These are phyloP conservation scores for Typhlomys cinereus DNA, from an alignment of 2,113 vertebrate genomes.

Conservation along the genomic window DNA sequence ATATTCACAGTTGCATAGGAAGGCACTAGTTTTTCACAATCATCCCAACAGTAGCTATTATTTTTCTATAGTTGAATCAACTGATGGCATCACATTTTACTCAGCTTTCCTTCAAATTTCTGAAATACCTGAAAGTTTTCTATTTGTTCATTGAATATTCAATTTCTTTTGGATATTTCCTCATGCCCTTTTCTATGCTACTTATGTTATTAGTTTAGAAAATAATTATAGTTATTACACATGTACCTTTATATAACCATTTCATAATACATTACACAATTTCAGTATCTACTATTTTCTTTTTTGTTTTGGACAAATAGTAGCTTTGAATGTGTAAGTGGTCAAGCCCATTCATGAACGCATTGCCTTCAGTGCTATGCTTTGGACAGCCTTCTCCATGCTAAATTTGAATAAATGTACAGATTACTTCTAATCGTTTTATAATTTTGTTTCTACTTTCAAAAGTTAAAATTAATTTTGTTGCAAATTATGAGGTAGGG, in stretches of 20 bases:
- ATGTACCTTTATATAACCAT: neutral
- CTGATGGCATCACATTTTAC: neutral
- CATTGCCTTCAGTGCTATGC: neutral
- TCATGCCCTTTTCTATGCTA: neutral
- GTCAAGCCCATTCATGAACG: neutral
- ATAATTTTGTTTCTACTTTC: conserved; percentile 44
- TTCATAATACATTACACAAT: neutral
- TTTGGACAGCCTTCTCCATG: neutral
- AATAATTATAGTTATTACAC: neutral
- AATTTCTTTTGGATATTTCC: neutral
- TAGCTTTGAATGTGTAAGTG: neutral
- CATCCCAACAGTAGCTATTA: neutral
- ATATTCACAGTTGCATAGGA: neutral
- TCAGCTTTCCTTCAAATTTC: conserved; percentile 24
- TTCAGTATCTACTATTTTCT: neutral
- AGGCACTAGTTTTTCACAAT: neutral
- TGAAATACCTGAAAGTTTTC: neutral
- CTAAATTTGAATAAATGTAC: neutral
- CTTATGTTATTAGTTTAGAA: neutral
- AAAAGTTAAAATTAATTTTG: conserved; percentile 6
- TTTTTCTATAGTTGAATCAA: neutral
- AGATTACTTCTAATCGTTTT: neutral
- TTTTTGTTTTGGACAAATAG: conserved; percentile 10
- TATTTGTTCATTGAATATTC: neutral
- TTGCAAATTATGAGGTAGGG: neutral